phyloP scores from a whole-genome alignment of 2,888 invertebrate genomes.

The Hesperia comma region DNA sequence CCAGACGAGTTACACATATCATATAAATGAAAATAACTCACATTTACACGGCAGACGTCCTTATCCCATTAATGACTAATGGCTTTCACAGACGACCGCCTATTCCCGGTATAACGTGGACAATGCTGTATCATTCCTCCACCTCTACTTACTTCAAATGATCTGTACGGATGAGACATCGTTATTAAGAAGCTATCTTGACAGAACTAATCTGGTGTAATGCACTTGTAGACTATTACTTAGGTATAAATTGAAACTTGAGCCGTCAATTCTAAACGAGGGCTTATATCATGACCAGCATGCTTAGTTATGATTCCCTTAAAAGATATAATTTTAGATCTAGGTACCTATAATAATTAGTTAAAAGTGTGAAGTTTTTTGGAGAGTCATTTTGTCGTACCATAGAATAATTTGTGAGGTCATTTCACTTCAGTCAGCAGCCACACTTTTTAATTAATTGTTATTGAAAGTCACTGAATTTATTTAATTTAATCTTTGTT shows the following conservation, averaged over 20 bases:
- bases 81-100: not conserved
- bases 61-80: conserved; percentile 3
- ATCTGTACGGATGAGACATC: not conserved
- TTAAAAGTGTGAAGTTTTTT: too few species aligned
- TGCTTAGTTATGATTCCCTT: too few species aligned
- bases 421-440: too few species aligned
- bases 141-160: not conserved
- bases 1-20: too few species aligned
- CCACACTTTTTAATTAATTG: too few species aligned
- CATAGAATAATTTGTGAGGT: too few species aligned
- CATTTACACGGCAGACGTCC: not conserved
- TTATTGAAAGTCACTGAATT: too few species aligned
- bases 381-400: too few species aligned
- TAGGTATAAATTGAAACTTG: conserved; percentile 1
- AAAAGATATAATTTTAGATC: too few species aligned
- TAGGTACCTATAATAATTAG: too few species aligned
- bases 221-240: not conserved
- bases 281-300: too few species aligned
- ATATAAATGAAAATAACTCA: too few species aligned
- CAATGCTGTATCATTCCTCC: not conserved
- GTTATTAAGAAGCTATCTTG: not conserved
- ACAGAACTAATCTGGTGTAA: not conserved
- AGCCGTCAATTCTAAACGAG: not conserved
- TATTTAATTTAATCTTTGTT: not conserved
- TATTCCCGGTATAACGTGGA: not conserved